Percentiles rank a stretch among this genome's conserved stretches.
Evolutionary conservation across 2,113 vertebrate species (phyloP).

Genomic region (Thamnaconus septentrionalis): DNA sequence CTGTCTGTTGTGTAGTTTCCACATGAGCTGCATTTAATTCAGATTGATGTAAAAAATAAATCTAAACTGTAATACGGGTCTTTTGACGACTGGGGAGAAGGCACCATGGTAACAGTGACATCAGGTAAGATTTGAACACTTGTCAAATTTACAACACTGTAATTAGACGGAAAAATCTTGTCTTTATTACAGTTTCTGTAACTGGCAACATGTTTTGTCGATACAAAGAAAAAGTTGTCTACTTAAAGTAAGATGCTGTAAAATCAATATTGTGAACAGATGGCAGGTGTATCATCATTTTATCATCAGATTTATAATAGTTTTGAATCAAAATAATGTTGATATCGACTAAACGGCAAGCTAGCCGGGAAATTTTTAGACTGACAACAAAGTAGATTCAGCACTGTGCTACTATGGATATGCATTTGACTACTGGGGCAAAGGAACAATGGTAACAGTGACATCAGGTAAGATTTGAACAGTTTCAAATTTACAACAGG

Average conservation of each 20-base stretch:
- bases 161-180: not conserved
- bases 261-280: too few relatives aligned
- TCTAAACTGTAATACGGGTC: conserved; percentile 23
- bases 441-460: conserved; percentile 43
- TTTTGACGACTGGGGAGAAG: conserved; percentile 63
- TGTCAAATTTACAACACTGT: not conserved
- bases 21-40: not conserved
- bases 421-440: conserved; percentile 49
- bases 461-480: conserved; percentile 29
- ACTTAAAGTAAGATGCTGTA: too few relatives aligned
- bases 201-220: too few relatives aligned
- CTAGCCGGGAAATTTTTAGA: not conserved
- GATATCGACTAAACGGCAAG: not conserved
- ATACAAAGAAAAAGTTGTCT: too few relatives aligned
- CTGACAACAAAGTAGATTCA: not conserved
- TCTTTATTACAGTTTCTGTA: not conserved
- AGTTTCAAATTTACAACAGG: not conserved
- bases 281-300: too few relatives aligned
- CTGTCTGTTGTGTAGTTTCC: not conserved
- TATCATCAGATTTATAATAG: too few relatives aligned
- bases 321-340: too few relatives aligned
- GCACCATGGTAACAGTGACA: conserved; percentile 55
- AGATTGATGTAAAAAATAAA: not conserved
- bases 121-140: conserved; percentile 35
- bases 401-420: conserved; percentile 31